phyloP scores from a whole-genome alignment of 2,888 invertebrate genomes.

The Thereva nobilitata region DNA sequence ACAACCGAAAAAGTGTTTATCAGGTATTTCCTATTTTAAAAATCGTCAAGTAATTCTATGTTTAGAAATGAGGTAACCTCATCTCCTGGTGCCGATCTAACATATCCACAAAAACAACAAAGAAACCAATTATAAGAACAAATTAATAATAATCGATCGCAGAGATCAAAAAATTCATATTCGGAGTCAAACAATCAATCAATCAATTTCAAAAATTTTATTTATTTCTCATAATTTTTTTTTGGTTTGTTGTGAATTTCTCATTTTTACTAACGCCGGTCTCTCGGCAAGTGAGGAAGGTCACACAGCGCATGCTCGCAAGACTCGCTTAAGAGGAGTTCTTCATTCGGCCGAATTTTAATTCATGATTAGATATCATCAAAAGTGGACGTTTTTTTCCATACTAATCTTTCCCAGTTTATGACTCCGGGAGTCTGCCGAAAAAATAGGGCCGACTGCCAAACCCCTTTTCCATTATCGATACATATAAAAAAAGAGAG shows the following conservation, averaged over 20 bases:
- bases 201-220: slow-evolving; percentile 38
- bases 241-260: slow-evolving; percentile 28
- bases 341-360: slow-evolving; percentile 33
- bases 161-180: slow-evolving; percentile 40
- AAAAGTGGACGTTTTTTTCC: slow-evolving; percentile 16
- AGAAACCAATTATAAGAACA: slow-evolving; percentile 42
- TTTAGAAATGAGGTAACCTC: slow-evolving; percentile 14
- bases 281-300: slow-evolving; percentile 11
- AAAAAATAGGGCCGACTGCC: slow-evolving; percentile 33
- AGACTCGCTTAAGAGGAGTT: slow-evolving; percentile 12
- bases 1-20: too few species aligned
- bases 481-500: slow-evolving; percentile 15
- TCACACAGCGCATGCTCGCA: slow-evolving; percentile 16
- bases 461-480: slow-evolving; percentile 32
- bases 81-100: neutral
- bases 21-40: too few species aligned
- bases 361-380: slow-evolving; percentile 37
- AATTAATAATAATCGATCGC: slow-evolving; percentile 42
- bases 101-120: slow-evolving; percentile 34
- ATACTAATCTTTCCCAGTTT: neutral
- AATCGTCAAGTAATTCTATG: slow-evolving; percentile 4
- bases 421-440: neutral
- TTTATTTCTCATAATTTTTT: slow-evolving; percentile 4
- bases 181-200: slow-evolving; percentile 41
- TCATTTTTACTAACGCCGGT: slow-evolving; percentile 13